Base-by-base conservation (phyloP, 2,113 vertebrate genomes). In the Sinocyclocheilus rhinocerous region DNA sequence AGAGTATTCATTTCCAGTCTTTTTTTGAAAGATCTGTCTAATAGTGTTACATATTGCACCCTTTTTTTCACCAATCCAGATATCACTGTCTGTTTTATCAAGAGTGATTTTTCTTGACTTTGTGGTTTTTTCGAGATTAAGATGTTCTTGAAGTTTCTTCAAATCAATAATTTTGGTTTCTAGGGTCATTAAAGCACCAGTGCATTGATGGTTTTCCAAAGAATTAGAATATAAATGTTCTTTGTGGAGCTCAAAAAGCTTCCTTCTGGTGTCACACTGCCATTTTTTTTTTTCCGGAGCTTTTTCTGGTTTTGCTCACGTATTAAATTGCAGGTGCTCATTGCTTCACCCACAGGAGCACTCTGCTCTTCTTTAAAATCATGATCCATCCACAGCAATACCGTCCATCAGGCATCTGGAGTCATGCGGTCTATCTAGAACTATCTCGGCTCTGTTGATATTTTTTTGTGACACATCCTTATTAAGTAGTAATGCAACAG, bases 381-480 rank as follows among this genome's bases (percentile, higher is more conserved):
- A 80, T 1, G 18, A n/a, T 59, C 61, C 24, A 65, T 52, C 63
- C 61, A 4, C 36, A 57, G 52, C 29, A 55, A 39, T 42, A 1
- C 1, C 13, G 77, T 15, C 52, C 20, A 26, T 79, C 22, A 61
- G 33, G 20, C 4, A 39, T 42, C 39, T 42, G 18, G 18, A 69
- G 61, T 50, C 75, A 45, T 65, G 65, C 61, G 55, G 24, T 50
- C 36, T 70, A 26, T 26, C 26, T 26, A 26, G 26, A 26, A 26
- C 11, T 61, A 75, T 24, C 16, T 13, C 26, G 9, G 4, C 42
- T 67, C 61, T 63, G 48, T 48, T 16, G 39, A 39, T 59, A 50
- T 15, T 57, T 84, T 39, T 59, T 81, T 63, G 1, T 85, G 26
- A 10, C 65, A 79, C 83, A 50, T 70, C 45, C 36, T 63, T 42